A percentile compares a stretch with the other conserved stretches of the same genome.
These are phyloP conservation scores for Emesis russula DNA, from an alignment of 2,888 invertebrate species.

Conservation along the genomic window DNA sequence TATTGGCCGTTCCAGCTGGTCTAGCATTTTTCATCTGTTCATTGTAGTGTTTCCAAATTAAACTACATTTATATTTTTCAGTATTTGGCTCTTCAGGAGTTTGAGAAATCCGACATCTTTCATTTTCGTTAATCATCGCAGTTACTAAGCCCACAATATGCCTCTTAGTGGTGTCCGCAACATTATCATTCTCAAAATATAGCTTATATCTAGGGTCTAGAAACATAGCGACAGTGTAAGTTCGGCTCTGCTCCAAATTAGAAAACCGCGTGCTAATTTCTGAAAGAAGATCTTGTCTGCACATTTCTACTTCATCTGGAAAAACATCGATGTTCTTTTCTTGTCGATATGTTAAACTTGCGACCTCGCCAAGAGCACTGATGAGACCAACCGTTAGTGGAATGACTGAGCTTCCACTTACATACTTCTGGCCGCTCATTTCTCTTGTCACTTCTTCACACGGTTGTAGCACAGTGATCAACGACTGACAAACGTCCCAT, in stretches of 20 bases:
- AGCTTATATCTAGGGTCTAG: slow-evolving; percentile 67
- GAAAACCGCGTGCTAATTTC: slow-evolving; percentile 40
- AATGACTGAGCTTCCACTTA: slow-evolving; percentile 62
- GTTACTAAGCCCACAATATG: not conserved
- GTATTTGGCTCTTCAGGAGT: too few species aligned
- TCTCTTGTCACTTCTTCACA: slow-evolving; percentile 52
- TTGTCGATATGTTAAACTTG: not conserved
- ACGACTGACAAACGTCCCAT: too few species aligned
- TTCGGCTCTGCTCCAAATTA: slow-evolving; percentile 50
- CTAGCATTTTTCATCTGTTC: too few species aligned
- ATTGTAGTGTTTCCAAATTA: too few species aligned
- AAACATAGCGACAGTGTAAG: slow-evolving; percentile 60
- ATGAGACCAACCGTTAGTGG: slow-evolving; percentile 11
- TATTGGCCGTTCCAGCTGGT: too few species aligned
- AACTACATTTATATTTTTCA: too few species aligned
- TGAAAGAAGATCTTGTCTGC: slow-evolving; percentile 50
- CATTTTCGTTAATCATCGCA: not conserved
- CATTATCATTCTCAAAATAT: slow-evolving; percentile 54
- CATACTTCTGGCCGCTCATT: slow-evolving; percentile 73
- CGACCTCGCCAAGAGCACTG: not conserved
- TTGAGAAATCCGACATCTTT: too few species aligned
- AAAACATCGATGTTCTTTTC: slow-evolving; percentile 46
- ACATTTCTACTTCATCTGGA: slow-evolving; percentile 56
- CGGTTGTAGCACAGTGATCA: too few species aligned
- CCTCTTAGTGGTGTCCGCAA: slow-evolving; percentile 1